Conservation (phyloP, 2,888 invertebrate species). For the Biston stratarius region DNA sequence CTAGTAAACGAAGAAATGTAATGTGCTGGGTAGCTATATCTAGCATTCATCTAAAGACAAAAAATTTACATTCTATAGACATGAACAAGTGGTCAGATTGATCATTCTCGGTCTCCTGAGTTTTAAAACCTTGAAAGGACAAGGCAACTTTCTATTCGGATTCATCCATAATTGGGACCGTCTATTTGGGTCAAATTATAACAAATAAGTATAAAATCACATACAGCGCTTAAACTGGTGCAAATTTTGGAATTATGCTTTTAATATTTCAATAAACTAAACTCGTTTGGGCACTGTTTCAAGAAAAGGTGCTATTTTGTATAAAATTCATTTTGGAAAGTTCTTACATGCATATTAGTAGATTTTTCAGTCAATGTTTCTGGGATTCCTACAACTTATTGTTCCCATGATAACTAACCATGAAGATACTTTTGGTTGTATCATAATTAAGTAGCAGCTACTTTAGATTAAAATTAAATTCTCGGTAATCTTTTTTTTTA, state of each 20-base stretch:
- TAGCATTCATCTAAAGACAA: slow-evolving; percentile 34
- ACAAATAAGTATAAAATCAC: slow-evolving; percentile 9
- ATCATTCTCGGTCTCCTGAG: slow-evolving; percentile 25
- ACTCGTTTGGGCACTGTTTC: not conserved
- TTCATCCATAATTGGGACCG: slow-evolving; percentile 1
- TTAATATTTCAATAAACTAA: not conserved
- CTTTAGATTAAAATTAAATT: too few relatives aligned
- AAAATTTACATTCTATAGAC: slow-evolving; percentile 17
- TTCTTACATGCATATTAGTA: too few relatives aligned
- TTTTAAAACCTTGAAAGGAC: slow-evolving; percentile 4
- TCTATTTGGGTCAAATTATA: slow-evolving; percentile 18
- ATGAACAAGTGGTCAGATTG: slow-evolving; percentile 15
- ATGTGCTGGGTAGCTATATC: slow-evolving; percentile 25
- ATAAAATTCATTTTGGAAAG: too few relatives aligned
- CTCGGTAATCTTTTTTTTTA: too few relatives aligned
- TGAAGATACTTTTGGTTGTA: too few relatives aligned
- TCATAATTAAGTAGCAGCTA: too few relatives aligned
- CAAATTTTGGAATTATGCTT: slow-evolving; percentile 1
- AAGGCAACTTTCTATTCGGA: not conserved
- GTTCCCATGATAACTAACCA: too few relatives aligned
- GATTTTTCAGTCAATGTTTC: too few relatives aligned
- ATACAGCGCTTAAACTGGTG: slow-evolving; percentile 6
- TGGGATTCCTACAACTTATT: too few relatives aligned
- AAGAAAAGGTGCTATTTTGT: not conserved
- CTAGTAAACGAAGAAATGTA: not conserved